Conservation (phyloP, 92 coral and sea anemone species). For the Epizoanthus ramosus region DNA sequence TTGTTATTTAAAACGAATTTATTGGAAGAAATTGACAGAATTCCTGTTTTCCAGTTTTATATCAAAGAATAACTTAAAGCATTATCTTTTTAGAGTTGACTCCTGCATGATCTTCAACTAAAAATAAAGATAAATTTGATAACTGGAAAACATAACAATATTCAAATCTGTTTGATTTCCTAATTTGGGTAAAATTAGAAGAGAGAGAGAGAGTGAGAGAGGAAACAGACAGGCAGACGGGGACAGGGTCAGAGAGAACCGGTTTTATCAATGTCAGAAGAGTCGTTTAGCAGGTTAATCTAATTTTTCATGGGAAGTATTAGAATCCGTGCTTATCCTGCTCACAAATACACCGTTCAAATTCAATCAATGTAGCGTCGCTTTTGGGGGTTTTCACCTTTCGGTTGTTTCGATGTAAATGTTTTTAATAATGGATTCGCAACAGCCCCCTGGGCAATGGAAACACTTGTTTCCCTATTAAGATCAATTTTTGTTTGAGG, state of each 20-base stretch:
- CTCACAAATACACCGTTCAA: not conserved
- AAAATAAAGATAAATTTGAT: too few relatives aligned
- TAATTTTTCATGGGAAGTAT: not conserved
- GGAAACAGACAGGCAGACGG: too few relatives aligned
- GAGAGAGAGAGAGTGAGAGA: too few relatives aligned
- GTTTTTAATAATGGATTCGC: not conserved
- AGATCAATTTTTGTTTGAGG: not conserved
- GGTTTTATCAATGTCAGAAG: too few relatives aligned
- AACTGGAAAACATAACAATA: too few relatives aligned
- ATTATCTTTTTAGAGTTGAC: not conserved
- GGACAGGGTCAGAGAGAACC: too few relatives aligned
- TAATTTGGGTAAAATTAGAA: too few relatives aligned
- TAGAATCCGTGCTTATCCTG: not conserved
- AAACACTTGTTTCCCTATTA: not conserved
- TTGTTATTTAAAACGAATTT: not conserved
- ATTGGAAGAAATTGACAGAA: not conserved
- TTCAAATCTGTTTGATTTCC: too few relatives aligned
- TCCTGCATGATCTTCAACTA: not conserved
- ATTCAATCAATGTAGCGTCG: not conserved
- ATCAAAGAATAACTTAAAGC: not conserved
- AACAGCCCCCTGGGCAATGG: conserved; percentile 9
- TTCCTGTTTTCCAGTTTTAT: conserved; percentile 6
- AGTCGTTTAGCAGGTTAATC: not conserved
- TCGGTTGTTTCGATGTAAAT: not conserved
- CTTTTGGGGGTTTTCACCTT: not conserved